These are phyloP conservation scores for Onthophagus taurus DNA, from an alignment of 1,140 invertebrate species.

Conservation along the genomic window DNA sequence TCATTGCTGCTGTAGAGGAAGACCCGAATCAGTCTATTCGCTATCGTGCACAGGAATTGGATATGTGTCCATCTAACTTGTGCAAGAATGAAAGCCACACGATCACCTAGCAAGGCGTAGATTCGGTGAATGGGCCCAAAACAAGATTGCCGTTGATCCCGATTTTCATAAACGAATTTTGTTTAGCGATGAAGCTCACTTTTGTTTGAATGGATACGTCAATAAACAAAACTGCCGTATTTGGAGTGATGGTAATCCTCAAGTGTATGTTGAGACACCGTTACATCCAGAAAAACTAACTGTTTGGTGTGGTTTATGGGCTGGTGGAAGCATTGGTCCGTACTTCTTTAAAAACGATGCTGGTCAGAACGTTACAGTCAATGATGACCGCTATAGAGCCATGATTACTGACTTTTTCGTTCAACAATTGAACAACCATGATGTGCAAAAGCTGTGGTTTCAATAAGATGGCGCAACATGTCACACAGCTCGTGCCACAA, in stretches of 20 bases:
- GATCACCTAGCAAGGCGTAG: not conserved
- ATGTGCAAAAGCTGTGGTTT: slow-evolving; percentile 26
- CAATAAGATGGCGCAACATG: slow-evolving; percentile 28
- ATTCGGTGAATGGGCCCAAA: slow-evolving; percentile 1
- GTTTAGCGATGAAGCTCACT: slow-evolving; percentile 35
- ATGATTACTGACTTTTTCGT: slow-evolving; percentile 32
- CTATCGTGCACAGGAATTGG: no score
- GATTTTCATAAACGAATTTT: slow-evolving; percentile 5
- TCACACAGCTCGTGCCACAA: slow-evolving; percentile 23
- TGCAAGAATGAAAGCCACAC: slow-evolving; percentile 8
- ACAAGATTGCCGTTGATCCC: not conserved
- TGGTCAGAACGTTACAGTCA: slow-evolving; percentile 26
- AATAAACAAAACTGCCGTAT: slow-evolving; percentile 36
- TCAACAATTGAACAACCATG: slow-evolving; percentile 19
- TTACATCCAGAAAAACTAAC: slow-evolving; percentile 23
- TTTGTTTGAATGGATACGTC: slow-evolving; percentile 32
- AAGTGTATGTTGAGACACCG: slow-evolving; percentile 28
- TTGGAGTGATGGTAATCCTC: slow-evolving; percentile 27
- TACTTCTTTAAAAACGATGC: slow-evolving; percentile 32
- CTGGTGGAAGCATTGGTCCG: slow-evolving; percentile 28
- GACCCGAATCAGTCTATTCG: no score
- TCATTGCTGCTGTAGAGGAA: no score
- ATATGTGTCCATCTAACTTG: slow-evolving; percentile 6
- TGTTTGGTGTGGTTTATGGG: no score
- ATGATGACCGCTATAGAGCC: slow-evolving; percentile 27